These are phyloP conservation scores for Lithophane socia DNA, from an alignment of 2,888 invertebrate species.

Conservation along the genomic window DNA sequence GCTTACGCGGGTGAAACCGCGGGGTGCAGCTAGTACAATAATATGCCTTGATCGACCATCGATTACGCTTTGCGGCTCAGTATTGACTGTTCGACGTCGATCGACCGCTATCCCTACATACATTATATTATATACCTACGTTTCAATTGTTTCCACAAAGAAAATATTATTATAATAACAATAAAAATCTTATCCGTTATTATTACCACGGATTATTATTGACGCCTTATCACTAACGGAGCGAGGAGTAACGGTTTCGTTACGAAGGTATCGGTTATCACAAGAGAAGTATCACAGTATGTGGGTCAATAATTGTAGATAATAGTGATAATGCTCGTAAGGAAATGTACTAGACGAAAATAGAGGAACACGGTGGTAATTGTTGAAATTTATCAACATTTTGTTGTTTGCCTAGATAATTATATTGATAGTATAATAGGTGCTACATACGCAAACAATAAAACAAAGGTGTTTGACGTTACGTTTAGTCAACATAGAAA, in stretches of 20 bases:
- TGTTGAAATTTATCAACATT: constrained; percentile 22
- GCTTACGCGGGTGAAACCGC: too few species aligned
- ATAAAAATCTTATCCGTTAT: constrained; percentile 36
- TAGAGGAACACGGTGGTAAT: constrained; percentile 5
- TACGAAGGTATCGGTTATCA: constrained; percentile 50
- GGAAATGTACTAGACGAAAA: constrained; percentile 51
- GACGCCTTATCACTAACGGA: constrained; percentile 37
- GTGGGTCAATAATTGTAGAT: constrained; percentile 54
- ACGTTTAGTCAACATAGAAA: background rate
- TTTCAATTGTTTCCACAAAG: constrained; percentile 6
- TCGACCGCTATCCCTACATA: background rate
- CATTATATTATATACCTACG: background rate
- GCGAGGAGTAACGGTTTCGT: constrained; percentile 52
- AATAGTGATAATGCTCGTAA: constrained; percentile 26
- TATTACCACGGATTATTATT: constrained; percentile 19
- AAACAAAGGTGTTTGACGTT: constrained; percentile 6
- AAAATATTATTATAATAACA: constrained; percentile 33
- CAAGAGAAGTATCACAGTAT: constrained; percentile 40
- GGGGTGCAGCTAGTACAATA: background rate
- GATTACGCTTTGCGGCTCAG: background rate
- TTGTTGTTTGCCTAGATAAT: constrained; percentile 13
- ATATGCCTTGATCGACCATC: background rate
- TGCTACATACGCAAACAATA: constrained; percentile 3
- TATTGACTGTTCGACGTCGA: background rate
- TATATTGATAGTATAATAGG: constrained; percentile 12